Evolutionary conservation across 1,140 invertebrate genomes (phyloP), one percentile per base, ranked within the genome.

Genomic region (Tetramorium alpestre): DNA sequence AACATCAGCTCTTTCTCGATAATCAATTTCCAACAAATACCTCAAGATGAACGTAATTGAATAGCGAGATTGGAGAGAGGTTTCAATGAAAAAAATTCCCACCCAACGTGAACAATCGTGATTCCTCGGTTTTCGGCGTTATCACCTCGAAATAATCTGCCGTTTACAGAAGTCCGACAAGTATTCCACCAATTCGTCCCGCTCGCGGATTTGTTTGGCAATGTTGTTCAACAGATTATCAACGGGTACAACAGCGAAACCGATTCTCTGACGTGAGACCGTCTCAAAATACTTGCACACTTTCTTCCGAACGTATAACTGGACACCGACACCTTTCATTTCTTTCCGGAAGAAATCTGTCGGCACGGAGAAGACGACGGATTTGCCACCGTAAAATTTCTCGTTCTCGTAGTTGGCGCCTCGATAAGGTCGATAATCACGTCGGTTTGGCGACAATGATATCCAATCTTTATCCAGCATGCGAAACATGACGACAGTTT

Each of bases 381-480:
- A 95, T 77, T 82, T 92, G 1, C 94, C 94, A 13, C 93, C 93
- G 77, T 94, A 75, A 47, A 94, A 94, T 0, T 62, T 28, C 25
- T 94, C 92, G 41, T 84, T 89, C 41, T 92, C 88, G 4, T 75
- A 86, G 60, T 90, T 91, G 7, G 92, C 93, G 18, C 94, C 93
- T 2, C 70, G 85, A 54, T 94, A 93, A 7, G 80, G 44, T 5
- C 65, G 78, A 49, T 86, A 91, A 87, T 94, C 93, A 0, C 38
- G 56, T 4, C 92, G 90, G 16, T 94, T 87, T 0, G 94, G 93
- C 28, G 33, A 51, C 8, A 94, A 13, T 1, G 86, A 69, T 3
- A 81, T 92, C 94, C 94, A 94, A 25, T 94, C 90, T 4, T 93
- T 62, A 54, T 94, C 92, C 56, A 93, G 58, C 69, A 94, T 88